Conservation (phyloP, 2,113 vertebrate species). For the Fregata magnificens region DNA sequence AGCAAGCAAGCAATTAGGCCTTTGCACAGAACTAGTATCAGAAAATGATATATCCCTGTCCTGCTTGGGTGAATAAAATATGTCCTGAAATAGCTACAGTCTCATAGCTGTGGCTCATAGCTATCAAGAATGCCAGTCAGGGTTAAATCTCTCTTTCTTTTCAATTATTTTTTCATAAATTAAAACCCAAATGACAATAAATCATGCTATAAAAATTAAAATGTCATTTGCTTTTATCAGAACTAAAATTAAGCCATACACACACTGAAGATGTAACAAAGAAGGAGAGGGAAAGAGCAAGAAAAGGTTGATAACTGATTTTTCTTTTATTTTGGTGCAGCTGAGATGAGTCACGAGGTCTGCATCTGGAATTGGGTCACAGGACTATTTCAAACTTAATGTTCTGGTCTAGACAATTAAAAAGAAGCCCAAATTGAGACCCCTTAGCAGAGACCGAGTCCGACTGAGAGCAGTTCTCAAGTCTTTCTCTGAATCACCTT, state of each 20-base stretch:
- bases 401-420: background rate
- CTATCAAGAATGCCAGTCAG: background rate
- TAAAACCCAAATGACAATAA: slow-evolving; percentile 37
- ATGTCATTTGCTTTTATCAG: slow-evolving; percentile 19
- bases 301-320: background rate
- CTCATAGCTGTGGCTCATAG: background rate
- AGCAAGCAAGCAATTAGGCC: slow-evolving; percentile 2
- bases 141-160: slow-evolving; percentile 31
- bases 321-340: background rate
- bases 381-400: background rate
- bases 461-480: background rate
- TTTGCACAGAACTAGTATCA: background rate
- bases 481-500: background rate
- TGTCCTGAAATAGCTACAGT: background rate
- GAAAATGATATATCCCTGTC: background rate
- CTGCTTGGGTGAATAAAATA: slow-evolving; percentile 16
- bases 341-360: background rate
- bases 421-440: background rate
- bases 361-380: background rate
- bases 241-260: background rate
- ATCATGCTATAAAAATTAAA: slow-evolving; percentile 33
- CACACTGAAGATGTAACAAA: background rate
- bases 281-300: background rate
- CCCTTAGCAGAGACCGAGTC: background rate
- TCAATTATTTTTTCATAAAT: slow-evolving; percentile 30